Percentiles rank a stretch among this genome's conserved stretches.
These are phyloP conservation scores for Aptenodytes forsteri DNA, from an alignment of 2,113 vertebrate genomes.

Conservation along the genomic window DNA sequence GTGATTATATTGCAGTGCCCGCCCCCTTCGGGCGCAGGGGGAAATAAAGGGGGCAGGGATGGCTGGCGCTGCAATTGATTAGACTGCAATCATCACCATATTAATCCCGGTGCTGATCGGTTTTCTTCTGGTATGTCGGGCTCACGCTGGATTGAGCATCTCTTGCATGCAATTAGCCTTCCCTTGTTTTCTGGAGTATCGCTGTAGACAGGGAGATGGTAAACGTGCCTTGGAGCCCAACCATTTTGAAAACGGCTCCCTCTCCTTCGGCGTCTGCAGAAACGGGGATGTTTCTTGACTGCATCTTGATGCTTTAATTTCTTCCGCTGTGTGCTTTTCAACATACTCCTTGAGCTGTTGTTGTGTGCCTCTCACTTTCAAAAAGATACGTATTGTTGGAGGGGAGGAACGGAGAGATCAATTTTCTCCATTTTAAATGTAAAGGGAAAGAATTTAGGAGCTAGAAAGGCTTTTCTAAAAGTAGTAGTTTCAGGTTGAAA, in stretches of 20 bases:
- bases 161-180: not conserved
- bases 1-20: constrained; percentile 7
- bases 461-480: not conserved
- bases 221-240: not conserved
- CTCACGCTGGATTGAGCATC: not conserved
- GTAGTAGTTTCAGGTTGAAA: not conserved
- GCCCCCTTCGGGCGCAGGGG: constrained; percentile 31
- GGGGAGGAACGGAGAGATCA: not conserved
- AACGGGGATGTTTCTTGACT: not conserved
- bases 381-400: not conserved
- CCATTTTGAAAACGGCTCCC: not conserved
- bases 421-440: not conserved
- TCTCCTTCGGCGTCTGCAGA: not conserved
- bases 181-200: not conserved
- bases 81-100: not conserved
- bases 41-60: not conserved
- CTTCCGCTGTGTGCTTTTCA: not conserved
- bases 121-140: not conserved
- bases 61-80: constrained; percentile 17
- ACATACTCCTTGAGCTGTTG: not conserved
- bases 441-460: not conserved
- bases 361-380: not conserved
- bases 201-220: not conserved
- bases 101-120: not conserved
- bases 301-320: not conserved